These are phyloP conservation scores for Parasteatoda lunata DNA, from an alignment of 2,888 invertebrate species.

Conservation along the genomic window DNA sequence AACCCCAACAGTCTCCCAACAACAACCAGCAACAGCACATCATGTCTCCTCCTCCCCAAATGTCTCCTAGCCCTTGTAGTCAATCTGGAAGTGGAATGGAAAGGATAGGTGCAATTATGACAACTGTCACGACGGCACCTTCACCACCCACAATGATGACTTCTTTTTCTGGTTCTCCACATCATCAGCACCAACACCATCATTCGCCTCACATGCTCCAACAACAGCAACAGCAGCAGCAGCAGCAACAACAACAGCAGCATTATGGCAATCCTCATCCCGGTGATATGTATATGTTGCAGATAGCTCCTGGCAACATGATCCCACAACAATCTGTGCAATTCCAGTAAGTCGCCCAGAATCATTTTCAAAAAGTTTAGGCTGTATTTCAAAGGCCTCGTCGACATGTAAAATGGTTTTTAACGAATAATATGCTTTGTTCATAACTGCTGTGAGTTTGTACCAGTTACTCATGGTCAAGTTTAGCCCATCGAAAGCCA, in stretches of 20 bases:
- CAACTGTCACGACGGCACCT: constrained; percentile 41
- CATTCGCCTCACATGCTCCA: constrained; percentile 13
- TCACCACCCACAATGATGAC: constrained; percentile 46
- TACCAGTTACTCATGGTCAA: no score
- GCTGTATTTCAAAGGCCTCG: no score
- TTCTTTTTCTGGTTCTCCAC: constrained; percentile 26
- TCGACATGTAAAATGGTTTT: no score
- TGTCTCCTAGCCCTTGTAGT: constrained; percentile 54
- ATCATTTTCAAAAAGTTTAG: no score
- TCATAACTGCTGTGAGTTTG: no score
- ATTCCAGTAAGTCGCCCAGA: constrained; percentile 47
- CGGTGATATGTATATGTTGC: constrained; percentile 63
- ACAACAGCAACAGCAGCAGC: constrained; percentile 34
- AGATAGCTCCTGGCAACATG: constrained; percentile 52
- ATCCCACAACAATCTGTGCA: constrained; percentile 61
- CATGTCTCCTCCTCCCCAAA: constrained; percentile 56
- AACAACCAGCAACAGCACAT: constrained; percentile 41
- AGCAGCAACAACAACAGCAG: constrained; percentile 43
- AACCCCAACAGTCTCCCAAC: constrained; percentile 17
- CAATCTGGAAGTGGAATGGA: constrained; percentile 7
- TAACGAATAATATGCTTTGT: no score
- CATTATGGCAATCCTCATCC: constrained; percentile 46
- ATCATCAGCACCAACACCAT: constrained; percentile 36
- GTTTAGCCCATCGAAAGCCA: no score
- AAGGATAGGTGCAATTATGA: constrained; percentile 50